Base-by-base conservation (phyloP, 1,140 invertebrate genomes). In the Drosophila leontia region DNA sequence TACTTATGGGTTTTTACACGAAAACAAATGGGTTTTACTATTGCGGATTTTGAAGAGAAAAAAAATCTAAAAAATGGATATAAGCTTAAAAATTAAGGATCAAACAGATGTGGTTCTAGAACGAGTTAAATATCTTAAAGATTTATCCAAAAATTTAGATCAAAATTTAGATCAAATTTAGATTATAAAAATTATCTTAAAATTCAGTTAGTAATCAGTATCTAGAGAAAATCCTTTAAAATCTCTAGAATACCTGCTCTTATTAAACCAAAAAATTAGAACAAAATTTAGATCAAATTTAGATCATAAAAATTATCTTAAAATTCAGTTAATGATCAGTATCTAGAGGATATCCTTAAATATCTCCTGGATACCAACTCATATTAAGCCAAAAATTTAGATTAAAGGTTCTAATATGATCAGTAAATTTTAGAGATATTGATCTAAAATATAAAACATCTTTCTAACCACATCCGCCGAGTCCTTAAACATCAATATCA, bases 1-100 rank as follows among this genome's bases (percentile, higher is more conserved):
- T 63, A 65, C 42, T 47, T 47, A 48, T 9, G 47, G 15, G 47
- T 48, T 48, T 48, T 48, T 48, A n/a, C 13, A 48, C 7, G 23
- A 13, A 26, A 15, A 47, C 12, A 3, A 15, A 48, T 48, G 35
- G 13, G 6, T 44, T 76, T 17, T 39, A 23, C 44, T 68, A 64
- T 64, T 63, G 35, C 11, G 15, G n/a, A 48, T 63, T 64, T 29
- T 3, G 17, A 13, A 4, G 51, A 12, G 13, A 23, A 41, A 17
- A 37, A 39, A 15, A 4, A 23, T 3, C 4, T 0, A 0, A 29
- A 50, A 50, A 32, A 29, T 6, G 15, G 15, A 2, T 15, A 55
- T 37, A 4, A 35, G 12, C 3, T 37, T 15, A 6, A 12, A 13
- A 6, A 13, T 37, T 55, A 37, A 15, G 15, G 51, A 37, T 15